Base-by-base conservation (phyloP, 2,113 vertebrate species). In the Campylomormyrus tamandua region DNA sequence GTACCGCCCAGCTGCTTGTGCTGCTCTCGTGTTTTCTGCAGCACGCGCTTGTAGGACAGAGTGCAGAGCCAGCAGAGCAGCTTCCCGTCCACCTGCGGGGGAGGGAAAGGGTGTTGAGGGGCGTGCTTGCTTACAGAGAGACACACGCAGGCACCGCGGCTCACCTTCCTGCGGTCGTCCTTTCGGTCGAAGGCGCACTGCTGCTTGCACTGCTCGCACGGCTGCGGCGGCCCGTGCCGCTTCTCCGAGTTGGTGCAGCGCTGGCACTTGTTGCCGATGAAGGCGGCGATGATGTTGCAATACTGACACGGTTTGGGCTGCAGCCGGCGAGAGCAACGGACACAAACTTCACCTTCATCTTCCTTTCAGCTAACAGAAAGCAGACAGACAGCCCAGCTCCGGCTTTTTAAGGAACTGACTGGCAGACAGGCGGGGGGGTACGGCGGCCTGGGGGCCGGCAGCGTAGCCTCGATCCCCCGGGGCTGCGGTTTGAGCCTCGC, bases 231-330 rank as follows among this genome's bases (percentile, higher is more conserved):
- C 90, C 98, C 98, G 0, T 99, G 98, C 91, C 98, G 99, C 94
- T 99, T 99, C 95, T 99, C 98, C 0, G 98, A 99, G 95, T 99
- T 99, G 89, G 98, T 98, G 92, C 98, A 99, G 89, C 98, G 98
- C 92, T 99, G 98, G 93, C 98, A 99, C 94, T 99, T 99, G 77
- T 98, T 99, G 90, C 98, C 98, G 70, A 99, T 99, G 92, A 99
- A 99, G 0, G 98, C 98, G 87, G 98, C 98, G 90, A 99, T 99
- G 90, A 99, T 99, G 95, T 99, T 99, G 97, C 98, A 99, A 95
- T 99, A 99, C 94, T 99, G 98, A 94, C 98, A 99, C 89, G 98
- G 98, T 92, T 99, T 99, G 90, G 98, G 98, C 98, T 99, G 94
- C 15, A 42, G 87, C n/a, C 19, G 39, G 58, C n/a, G 62, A 50